Evolutionary conservation across 2,888 invertebrate species (phyloP), one percentile per base, ranked within the genome.

Genomic region (Parapristionchus giblindavisi): DNA sequence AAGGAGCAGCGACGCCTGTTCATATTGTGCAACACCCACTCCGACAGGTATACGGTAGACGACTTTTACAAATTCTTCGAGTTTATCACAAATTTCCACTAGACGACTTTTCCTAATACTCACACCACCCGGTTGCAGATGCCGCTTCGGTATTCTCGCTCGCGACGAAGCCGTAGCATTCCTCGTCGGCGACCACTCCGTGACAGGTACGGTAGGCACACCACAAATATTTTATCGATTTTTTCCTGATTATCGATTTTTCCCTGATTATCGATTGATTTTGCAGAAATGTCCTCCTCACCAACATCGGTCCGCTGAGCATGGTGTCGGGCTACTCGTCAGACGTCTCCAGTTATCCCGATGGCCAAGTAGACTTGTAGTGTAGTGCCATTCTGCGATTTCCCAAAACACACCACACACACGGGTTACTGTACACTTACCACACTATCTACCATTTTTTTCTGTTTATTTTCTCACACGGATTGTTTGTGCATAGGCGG

Each of bases 271-370:
- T 32, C 32, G 60, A 17, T 60, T n/a, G 14, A 6, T 43, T 5
- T 68, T 68, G 0, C 24, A 71, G 70, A n/a, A 54, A 56, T 40
- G 38, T 56, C 5, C 54, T 71, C 29, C 70, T 56, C 3, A 34
- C 56, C 17, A 71, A 54, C 29, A 71, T 71, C 70, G 70, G 70
- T 2, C 70, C 70, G 1, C 48, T 71, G 70, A 56, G 70, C 27
- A 27, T 38, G 34, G 54, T 48, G 52, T 78, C 51, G 77, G 78
- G 83, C n/a, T 83, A 83, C 72, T 83, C 83, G 0, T 81, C 83
- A n/a, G 83, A 83, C 43, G 81, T 83, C 36, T 83, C 83, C 24
- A 81, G 81, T 27, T 63, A 78, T 32, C 58, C 75, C 40, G 78
- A 78, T 56, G 17, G 11, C 14, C 56, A 24, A 56, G 70, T 71